phyloP scores from a whole-genome alignment of 2,888 invertebrate species.

The Rhopalosiphum nymphaeae region DNA sequence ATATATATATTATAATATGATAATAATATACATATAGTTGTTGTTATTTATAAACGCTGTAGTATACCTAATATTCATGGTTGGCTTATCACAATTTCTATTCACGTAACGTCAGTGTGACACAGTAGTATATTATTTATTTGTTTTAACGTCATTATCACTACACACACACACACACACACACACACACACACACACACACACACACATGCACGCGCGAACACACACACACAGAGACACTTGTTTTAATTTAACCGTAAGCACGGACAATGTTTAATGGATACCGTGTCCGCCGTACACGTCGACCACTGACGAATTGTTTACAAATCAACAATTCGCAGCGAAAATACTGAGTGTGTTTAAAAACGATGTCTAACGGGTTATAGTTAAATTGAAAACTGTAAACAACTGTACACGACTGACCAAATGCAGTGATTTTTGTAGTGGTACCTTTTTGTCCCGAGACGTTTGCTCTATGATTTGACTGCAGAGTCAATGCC shows the following conservation, averaged over 20 bases:
- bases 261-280: background rate
- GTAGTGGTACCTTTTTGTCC: background rate
- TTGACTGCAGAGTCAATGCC: background rate
- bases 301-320: background rate
- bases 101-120: background rate
- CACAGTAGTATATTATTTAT: background rate
- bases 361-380: background rate
- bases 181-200: background rate
- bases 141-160: background rate
- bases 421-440: background rate
- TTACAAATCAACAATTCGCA: background rate
- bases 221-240: background rate
- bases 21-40: background rate
- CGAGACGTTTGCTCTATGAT: background rate
- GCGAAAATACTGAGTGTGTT: background rate
- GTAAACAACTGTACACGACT: background rate
- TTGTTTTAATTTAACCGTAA: background rate
- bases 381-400: background rate
- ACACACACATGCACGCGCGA: too few species aligned
- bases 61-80: background rate
- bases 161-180: background rate
- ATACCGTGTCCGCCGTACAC: background rate
- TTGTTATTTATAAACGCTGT: background rate
- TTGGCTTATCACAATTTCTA: background rate
- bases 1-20: background rate